Percentiles rank a stretch among this genome's conserved stretches.
Conservation (phyloP, 2,113 vertebrate genomes). For the Columba livia region DNA sequence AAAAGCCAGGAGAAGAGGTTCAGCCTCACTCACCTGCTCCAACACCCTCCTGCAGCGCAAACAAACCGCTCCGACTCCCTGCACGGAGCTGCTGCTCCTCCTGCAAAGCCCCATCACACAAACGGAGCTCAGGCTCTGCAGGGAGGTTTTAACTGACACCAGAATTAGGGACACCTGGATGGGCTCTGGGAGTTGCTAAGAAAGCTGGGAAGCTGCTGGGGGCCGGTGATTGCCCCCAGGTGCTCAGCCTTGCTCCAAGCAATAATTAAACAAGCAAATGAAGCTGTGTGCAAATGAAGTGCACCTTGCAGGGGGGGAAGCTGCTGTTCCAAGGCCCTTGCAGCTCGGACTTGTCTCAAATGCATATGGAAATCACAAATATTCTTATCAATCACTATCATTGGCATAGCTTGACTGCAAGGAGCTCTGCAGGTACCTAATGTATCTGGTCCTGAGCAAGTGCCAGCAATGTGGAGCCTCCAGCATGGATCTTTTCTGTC, state of each 20-base stretch:
- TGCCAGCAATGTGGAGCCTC: rapidly evolving
- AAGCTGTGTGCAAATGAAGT: not conserved
- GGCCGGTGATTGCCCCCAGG: not conserved
- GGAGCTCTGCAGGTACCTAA: not conserved
- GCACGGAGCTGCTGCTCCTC: not conserved
- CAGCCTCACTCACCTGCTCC: not conserved
- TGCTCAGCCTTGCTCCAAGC: not conserved
- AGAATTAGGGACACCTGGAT: not conserved
- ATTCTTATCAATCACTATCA: not conserved
- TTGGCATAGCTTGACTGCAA: not conserved
- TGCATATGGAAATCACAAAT: rapidly evolving
- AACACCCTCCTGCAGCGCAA: rapidly evolving
- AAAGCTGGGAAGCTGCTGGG: not conserved
- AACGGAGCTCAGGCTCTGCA: not conserved
- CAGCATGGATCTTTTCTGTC: not conserved
- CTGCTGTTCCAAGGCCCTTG: not conserved
- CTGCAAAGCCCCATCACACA: rapidly evolving
- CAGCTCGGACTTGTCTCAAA: not conserved
- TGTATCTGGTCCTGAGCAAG: rapidly evolving
- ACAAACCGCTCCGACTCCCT: rapidly evolving
- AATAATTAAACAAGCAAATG: rapidly evolving
- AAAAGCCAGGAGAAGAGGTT: not conserved
- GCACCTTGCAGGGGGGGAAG: not conserved
- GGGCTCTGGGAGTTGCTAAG: not conserved
- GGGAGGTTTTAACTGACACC: not conserved